A percentile compares a stretch with the other conserved stretches of the same genome.
phyloP scores from a whole-genome alignment of 2,113 vertebrate genomes.

The Cacatua alba region DNA sequence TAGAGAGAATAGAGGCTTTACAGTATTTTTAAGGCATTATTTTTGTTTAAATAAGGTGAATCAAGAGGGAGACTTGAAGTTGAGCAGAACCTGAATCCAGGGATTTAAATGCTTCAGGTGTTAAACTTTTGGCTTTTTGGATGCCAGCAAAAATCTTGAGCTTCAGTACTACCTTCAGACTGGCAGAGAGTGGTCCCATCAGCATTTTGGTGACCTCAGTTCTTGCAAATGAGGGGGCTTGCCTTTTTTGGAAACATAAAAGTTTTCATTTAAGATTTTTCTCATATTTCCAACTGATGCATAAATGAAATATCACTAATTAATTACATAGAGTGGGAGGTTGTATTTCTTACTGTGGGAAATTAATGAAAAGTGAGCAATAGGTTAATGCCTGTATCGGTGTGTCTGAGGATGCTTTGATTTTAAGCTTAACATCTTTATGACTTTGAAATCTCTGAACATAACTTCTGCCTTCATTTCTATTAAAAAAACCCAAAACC shows the following conservation, averaged over 20 bases:
- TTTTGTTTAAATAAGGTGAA: background rate
- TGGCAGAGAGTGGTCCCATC: background rate
- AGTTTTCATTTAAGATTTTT: background rate
- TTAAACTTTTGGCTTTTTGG: background rate
- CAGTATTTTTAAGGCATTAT: background rate
- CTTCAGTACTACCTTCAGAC: background rate
- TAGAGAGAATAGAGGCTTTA: background rate
- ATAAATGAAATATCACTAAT: background rate
- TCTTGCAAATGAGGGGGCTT: background rate
- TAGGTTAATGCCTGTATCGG: background rate
- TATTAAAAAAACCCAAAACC: background rate
- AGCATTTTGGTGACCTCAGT: background rate
- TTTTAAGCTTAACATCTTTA: background rate
- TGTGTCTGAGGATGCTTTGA: background rate
- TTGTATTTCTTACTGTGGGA: background rate
- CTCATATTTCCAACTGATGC: background rate
- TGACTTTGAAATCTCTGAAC: background rate
- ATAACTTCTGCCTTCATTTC: background rate
- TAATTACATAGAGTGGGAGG: background rate
- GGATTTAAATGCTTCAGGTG: background rate
- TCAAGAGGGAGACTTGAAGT: background rate
- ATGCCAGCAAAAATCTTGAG: background rate
- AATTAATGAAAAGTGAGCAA: background rate
- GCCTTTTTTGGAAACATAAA: background rate
- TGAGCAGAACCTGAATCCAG: background rate